These are phyloP conservation scores for Pseudochirops corinnae DNA, from an alignment of 2,797 vertebrate species.

Conservation along the genomic window DNA sequence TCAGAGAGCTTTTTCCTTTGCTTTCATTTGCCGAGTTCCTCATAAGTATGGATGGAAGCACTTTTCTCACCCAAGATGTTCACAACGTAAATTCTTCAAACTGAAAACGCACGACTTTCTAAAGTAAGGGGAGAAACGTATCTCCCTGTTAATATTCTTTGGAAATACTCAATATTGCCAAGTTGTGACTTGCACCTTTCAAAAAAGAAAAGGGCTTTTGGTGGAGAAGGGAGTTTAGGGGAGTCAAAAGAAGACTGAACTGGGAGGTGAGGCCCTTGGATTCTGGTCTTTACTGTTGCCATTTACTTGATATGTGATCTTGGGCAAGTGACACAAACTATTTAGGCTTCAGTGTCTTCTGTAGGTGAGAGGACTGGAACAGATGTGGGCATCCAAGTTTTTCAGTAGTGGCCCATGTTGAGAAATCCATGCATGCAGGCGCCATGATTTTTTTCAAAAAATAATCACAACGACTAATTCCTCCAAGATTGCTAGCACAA, in stretches of 20 bases:
- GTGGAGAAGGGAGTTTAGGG: background rate
- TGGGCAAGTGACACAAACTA: background rate
- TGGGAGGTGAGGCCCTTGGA: background rate
- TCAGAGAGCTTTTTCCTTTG: background rate
- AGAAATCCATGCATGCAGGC: background rate
- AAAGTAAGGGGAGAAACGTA: background rate
- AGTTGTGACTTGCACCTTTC: background rate
- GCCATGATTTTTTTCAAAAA: background rate
- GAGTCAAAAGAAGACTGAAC: background rate
- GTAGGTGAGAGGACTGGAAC: background rate
- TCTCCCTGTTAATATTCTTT: background rate
- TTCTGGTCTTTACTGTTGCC: background rate
- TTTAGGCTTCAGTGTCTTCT: background rate
- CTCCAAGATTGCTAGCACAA: background rate
- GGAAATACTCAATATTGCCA: background rate
- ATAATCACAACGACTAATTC: background rate
- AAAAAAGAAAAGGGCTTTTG: background rate
- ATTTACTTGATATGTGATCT: background rate
- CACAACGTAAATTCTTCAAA: background rate
- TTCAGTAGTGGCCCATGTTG: background rate
- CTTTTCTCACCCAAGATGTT: background rate
- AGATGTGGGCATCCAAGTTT: background rate
- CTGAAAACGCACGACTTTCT: background rate
- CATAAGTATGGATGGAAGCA: background rate
- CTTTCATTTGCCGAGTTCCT: background rate